Conservation (phyloP, 2,113 vertebrate species). For the Elachura formosa region DNA sequence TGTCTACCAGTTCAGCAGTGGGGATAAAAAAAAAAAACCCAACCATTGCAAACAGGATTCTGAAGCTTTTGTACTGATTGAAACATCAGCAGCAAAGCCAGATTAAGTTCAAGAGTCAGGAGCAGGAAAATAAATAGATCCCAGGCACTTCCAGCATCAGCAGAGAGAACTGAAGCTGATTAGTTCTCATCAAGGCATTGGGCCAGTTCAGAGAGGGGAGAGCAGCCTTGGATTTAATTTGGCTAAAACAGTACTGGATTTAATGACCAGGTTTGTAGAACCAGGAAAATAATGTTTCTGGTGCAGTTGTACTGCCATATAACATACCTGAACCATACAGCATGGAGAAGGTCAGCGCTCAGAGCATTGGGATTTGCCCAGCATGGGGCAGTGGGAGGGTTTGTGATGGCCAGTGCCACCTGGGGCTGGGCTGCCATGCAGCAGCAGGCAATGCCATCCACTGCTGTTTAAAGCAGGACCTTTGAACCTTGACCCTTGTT, state of each 20-base stretch:
- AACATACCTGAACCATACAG: not conserved
- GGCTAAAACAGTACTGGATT: not conserved
- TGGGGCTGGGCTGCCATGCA: not conserved
- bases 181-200: not conserved
- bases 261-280: not conserved
- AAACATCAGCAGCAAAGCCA: conserved; percentile 38
- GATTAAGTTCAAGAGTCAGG: conserved; percentile 40
- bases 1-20: conserved; percentile 52
- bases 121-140: conserved; percentile 30
- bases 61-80: conserved; percentile 13
- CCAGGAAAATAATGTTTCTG: not conserved
- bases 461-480: not conserved
- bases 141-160: not conserved
- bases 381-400: not conserved
- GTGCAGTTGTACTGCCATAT: not conserved
- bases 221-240: not conserved
- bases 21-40: not conserved
- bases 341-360: fast-evolving
- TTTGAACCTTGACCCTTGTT: not conserved
- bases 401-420: not conserved
- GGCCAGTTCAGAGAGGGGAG: not conserved
- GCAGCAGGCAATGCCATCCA: not conserved
- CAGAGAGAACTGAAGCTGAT: not conserved
- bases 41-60: not conserved
- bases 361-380: not conserved